These are phyloP conservation scores for Gallinago nigripennis DNA, from an alignment of 2,797 vertebrate genomes.

Conservation along the genomic window DNA sequence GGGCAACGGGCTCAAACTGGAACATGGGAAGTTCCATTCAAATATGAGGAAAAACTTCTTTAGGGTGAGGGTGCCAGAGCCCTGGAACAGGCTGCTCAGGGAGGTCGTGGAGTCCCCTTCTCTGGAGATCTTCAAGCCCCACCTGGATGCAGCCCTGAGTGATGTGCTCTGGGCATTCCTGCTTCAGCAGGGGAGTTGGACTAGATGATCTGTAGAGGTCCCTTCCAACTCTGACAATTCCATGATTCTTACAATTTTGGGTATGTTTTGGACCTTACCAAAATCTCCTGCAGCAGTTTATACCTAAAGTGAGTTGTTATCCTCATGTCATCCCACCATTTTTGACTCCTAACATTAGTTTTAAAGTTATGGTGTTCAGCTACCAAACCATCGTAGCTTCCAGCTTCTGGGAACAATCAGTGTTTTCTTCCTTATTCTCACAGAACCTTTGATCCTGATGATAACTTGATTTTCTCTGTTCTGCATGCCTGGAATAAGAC, in stretches of 20 bases:
- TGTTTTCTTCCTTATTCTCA: background rate
- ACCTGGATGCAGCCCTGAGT: too few relatives aligned
- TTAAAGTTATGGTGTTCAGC: background rate
- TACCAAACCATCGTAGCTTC: background rate
- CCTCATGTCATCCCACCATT: background rate
- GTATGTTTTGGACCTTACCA: background rate
- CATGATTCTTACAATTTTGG: background rate
- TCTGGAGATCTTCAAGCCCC: too few relatives aligned
- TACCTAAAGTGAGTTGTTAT: background rate
- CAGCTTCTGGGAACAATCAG: background rate
- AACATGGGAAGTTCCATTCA: too few relatives aligned
- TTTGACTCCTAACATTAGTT: background rate
- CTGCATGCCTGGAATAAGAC: background rate
- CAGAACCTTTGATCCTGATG: background rate
- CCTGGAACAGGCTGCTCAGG: too few relatives aligned
- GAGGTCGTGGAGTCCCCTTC: too few relatives aligned
- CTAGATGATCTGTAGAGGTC: too few relatives aligned
- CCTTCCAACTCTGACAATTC: too few relatives aligned
- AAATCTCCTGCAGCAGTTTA: background rate
- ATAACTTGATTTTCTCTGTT: background rate
- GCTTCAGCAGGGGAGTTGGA: too few relatives aligned
- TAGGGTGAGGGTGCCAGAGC: too few relatives aligned
- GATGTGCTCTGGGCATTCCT: too few relatives aligned
- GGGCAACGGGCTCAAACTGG: too few relatives aligned
- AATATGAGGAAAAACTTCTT: too few relatives aligned